Base-by-base conservation (phyloP, 1,140 invertebrate genomes). In the Rhopalosiphum maidis region DNA sequence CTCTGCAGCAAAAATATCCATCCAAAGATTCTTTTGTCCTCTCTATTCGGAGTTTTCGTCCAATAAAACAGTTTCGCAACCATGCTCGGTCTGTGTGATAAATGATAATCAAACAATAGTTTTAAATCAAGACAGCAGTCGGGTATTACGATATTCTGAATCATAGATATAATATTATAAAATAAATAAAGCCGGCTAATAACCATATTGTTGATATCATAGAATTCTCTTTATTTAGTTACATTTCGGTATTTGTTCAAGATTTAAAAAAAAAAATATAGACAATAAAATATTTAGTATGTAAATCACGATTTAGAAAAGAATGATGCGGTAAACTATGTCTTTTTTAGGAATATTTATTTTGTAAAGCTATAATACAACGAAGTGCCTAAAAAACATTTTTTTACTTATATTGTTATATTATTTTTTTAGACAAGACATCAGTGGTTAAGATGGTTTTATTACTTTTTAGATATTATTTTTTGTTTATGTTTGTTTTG, bases 71-170 rank as follows among this genome's bases (percentile, higher is more conserved):
- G 25, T 88, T 90, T 9, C 48, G 25, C 9, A 93, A 54, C 86
- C 86, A 90, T 1, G n/a, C 54, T 37, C 88, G 55, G 21, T 95
- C 95, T 92, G 25, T 95, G 95, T 95, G 95, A 95, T 94, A 68
- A n/a, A 95, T 95, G 95, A 95, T 94, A 68, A 77, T 68, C 4
- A 18, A 18, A 68, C 4, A 68, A 68, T 3, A 15, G 60, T 77
- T 77, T n/a, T n/a, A 30, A 77, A 18, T n/a, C 1, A 9, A n/a
- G 5, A 77, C n/a, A n/a, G 30, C 30, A 18, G 60, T n/a, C 15
- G 15, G 18, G 30, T 77, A 6, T 21, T 77, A 15, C 1, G n/a
- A 77, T 77, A 77, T 54, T 54, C 54, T 54, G 6, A 54, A 54
- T n/a, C 18, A n/a, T 46, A 46, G 46, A 0, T 68, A 1, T 23